Evolutionary conservation across 2,888 invertebrate species (phyloP).

Genomic region (Coremacera marginata): DNA sequence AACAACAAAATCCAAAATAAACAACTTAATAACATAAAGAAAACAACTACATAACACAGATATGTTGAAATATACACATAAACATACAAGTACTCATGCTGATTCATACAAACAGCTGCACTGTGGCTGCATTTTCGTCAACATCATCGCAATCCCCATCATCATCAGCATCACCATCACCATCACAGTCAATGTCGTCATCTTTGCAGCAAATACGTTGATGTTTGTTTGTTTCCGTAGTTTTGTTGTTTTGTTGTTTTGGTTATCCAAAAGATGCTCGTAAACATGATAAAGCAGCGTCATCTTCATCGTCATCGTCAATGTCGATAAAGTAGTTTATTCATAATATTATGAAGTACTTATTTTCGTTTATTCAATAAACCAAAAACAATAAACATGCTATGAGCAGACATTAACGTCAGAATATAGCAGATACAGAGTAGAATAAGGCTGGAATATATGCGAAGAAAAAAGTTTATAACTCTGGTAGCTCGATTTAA

Average conservation of each 20-base stretch:
- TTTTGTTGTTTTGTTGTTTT: background rate
- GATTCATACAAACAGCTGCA: background rate
- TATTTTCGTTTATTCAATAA: constrained; percentile 26
- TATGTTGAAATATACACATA: background rate
- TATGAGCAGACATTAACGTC: background rate
- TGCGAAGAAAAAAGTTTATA: too few relatives aligned
- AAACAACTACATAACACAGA: background rate
- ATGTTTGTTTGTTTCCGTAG: background rate
- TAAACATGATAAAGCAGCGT: constrained; percentile 17
- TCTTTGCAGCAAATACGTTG: background rate
- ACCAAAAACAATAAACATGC: constrained; percentile 31
- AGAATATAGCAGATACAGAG: too few relatives aligned
- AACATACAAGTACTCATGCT: background rate
- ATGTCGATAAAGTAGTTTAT: constrained; percentile 28
- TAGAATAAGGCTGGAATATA: too few relatives aligned
- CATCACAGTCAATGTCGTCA: background rate
- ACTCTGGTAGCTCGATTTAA: too few relatives aligned
- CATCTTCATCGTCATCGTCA: background rate
- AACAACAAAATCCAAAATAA: background rate
- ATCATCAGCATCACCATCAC: background rate
- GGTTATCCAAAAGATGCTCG: constrained; percentile 1
- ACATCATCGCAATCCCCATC: background rate
- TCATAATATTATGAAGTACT: constrained; percentile 31
- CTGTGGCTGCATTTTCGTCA: background rate
- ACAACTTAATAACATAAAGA: background rate